These are phyloP conservation scores for Clunio marinus DNA, from an alignment of 2,888 invertebrate species.

Conservation along the genomic window DNA sequence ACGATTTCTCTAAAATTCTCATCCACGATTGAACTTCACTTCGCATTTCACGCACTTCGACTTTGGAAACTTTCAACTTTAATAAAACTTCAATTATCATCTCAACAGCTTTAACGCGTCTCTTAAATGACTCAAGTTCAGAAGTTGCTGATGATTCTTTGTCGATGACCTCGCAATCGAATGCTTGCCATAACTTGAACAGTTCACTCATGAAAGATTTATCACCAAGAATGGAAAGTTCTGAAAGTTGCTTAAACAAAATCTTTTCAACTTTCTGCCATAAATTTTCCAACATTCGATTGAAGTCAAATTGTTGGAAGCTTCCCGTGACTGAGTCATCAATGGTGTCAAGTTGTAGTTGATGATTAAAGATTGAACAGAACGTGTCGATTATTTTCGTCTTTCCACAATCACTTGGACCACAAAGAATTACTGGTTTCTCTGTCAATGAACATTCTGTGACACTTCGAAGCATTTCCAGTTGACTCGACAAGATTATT, in stretches of 20 bases:
- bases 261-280: slow-evolving; percentile 21
- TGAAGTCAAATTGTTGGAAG: slow-evolving; percentile 74
- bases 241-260: background rate
- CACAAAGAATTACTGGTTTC: slow-evolving; percentile 75
- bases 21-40: slow-evolving; percentile 42
- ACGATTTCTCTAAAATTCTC: slow-evolving; percentile 45
- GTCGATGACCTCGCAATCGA: background rate
- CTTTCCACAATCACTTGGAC: slow-evolving; percentile 50
- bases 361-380: slow-evolving; percentile 48
- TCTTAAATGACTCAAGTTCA: slow-evolving; percentile 14
- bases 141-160: background rate
- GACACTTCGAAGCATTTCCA: slow-evolving; percentile 68
- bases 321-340: slow-evolving; percentile 65
- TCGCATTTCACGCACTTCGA: background rate
- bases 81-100: background rate
- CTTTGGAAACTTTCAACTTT: background rate
- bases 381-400: slow-evolving; percentile 49
- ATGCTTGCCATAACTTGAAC: slow-evolving; percentile 12
- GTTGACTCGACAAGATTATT: slow-evolving; percentile 57
- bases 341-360: slow-evolving; percentile 49
- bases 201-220: slow-evolving; percentile 1
- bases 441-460: slow-evolving; percentile 84
- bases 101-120: background rate
- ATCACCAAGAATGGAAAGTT: background rate
- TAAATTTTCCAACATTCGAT: slow-evolving; percentile 24